A percentile compares a stretch with the other conserved stretches of the same genome.
These are phyloP conservation scores for Brachypteracias leptosomus DNA, from an alignment of 2,113 vertebrate genomes.

Conservation along the genomic window DNA sequence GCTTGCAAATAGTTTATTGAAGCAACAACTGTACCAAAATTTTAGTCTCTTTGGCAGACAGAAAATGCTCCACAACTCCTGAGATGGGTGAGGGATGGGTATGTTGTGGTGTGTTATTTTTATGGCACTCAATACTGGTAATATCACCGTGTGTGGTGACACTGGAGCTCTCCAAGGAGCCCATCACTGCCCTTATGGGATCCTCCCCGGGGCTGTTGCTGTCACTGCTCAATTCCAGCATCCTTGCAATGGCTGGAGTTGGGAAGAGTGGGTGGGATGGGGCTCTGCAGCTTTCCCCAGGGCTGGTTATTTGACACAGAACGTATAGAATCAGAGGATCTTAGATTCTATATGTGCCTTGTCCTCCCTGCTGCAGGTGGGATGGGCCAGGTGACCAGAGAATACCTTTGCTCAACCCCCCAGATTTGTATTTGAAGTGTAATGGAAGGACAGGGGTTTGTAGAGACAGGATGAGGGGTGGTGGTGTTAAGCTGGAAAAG, in stretches of 20 bases:
- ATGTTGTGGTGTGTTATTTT: too few species aligned
- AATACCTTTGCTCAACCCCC: background rate
- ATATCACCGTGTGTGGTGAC: accelerated
- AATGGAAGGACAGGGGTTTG: background rate
- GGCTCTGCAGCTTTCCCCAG: background rate
- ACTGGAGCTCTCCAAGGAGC: background rate
- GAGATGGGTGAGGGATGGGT: background rate
- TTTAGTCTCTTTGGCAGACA: background rate
- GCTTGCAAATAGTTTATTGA: background rate
- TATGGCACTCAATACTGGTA: accelerated
- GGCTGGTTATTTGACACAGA: background rate
- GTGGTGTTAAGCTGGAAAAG: too few species aligned
- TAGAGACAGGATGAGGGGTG: too few species aligned
- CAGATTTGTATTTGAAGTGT: accelerated
- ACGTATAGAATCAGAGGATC: too few species aligned
- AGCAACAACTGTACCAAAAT: background rate
- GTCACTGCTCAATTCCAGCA: too few species aligned
- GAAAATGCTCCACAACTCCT: background rate
- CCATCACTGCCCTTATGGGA: too few species aligned
- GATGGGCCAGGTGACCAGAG: background rate
- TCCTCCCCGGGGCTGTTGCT: too few species aligned
- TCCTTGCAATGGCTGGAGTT: too few species aligned
- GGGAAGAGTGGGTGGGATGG: too few species aligned
- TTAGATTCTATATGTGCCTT: too few species aligned
- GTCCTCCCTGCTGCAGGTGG: background rate